Conservation (phyloP, 2,113 vertebrate genomes). For the Colaptes auratus region DNA sequence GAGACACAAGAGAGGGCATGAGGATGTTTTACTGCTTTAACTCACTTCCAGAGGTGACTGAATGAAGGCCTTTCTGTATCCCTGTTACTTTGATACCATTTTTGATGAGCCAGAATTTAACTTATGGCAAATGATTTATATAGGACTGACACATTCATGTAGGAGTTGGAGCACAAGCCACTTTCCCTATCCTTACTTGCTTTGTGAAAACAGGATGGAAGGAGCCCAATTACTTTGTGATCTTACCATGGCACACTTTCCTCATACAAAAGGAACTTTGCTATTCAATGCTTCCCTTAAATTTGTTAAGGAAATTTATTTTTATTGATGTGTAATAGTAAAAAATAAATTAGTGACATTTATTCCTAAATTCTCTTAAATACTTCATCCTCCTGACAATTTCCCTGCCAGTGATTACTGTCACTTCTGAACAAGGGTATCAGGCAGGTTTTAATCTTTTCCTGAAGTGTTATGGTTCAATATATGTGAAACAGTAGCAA, state of each 20-base stretch:
- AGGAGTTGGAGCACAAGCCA: background rate
- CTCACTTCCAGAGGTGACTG: background rate
- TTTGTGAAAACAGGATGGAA: background rate
- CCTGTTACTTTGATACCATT: background rate
- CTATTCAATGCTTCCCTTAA: background rate
- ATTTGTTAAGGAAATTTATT: background rate
- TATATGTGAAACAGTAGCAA: background rate
- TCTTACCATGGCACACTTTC: background rate
- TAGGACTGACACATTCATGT: background rate
- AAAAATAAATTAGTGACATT: too few relatives aligned
- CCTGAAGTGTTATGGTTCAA: background rate
- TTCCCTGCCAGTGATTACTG: background rate
- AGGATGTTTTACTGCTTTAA: background rate
- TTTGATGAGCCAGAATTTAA: background rate
- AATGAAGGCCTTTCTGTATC: background rate
- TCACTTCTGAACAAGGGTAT: background rate
- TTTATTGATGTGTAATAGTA: too few relatives aligned
- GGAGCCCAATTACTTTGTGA: background rate
- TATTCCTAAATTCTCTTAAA: too few relatives aligned
- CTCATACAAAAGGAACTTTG: background rate
- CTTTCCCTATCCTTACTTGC: fast-evolving
- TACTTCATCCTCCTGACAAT: background rate
- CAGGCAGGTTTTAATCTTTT: background rate
- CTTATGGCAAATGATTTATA: background rate
- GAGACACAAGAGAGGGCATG: background rate